Evolutionary conservation across 2,797 vertebrate species (phyloP), one percentile per base, ranked within the genome.

Genomic region (Labroides dimidiatus): DNA sequence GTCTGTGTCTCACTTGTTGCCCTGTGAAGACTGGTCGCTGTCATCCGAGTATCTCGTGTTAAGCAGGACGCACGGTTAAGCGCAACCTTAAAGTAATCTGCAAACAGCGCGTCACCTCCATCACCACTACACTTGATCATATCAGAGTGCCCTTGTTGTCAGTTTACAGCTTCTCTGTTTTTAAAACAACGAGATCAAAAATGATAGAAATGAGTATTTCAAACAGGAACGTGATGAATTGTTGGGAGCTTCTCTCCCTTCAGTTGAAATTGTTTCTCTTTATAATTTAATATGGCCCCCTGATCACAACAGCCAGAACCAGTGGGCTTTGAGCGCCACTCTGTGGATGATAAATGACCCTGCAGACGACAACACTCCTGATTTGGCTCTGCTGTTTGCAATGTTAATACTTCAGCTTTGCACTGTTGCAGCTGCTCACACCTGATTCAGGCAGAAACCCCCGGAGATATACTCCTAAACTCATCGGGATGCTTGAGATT

Each of bases 251-350:
- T n/a, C 4, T 42, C 14, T 6, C 14, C 13, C 5, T 27, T 27
- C 24, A 27, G 24, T 47, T 54, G 8, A 44, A 5, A 44, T 1
- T 9, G 11, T 50, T 54, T 56, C 7, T 53, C 30, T 56, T 12
- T 8, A 21, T 39, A 10, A 12, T 39, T 14, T 15, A 14, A 15
- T 12, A 10, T 24, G 21, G 58, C 6, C 44, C 37, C 20, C 19
- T 8, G n/a, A 10, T 45, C 63, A 51, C 42, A 53, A 1, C 20
- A 44, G 20, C 13, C 19, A 48, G 48, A 51, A 80, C 64, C 68
- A 57, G 16, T 76, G 75, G 77, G 75, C 61, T 70, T 61, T 24
- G 72, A 82, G 87, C 88, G 89, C 91, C 90, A 51, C 87, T 59
- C 69, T 82, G 92, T 87, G 92, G 90, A 64, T 27, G 51, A 50